Evolutionary conservation across 2,797 vertebrate genomes (phyloP), one percentile per base, ranked within the genome.

Genomic region (Antrozous pallidus): DNA sequence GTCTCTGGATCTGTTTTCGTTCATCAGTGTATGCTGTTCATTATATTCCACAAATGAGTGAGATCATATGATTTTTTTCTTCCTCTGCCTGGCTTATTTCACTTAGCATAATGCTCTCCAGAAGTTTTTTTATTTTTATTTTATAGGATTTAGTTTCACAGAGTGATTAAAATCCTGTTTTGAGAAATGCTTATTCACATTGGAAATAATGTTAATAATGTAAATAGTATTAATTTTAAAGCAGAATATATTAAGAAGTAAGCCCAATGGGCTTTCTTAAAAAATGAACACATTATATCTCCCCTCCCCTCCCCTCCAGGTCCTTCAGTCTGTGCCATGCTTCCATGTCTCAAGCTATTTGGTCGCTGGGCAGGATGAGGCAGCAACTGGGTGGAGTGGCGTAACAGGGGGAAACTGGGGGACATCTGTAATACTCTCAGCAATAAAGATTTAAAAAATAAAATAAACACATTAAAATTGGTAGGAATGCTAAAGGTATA

Each of bases 191-290:
- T 51, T 36, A 18, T 24, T 69, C 14, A 73, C 26, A 65, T 81
- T 22, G 12, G 17, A 61, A 88, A 88, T 45, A 42, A 40, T 42
- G 13, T 54, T 24, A 51, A 51, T 51, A 51, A 51, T 58, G 5
- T 82, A 42, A 90, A 51, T 31, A 2, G 75, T 54, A 9, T 33
- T 67, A 74, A 58, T 82, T 85, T 88, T 38, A 75, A 93, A 47
- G 18, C 10, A 69, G 18, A 58, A 22, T 10, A 18, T 26, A 45
- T 65, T 47, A 17, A 86, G 85, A 78, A n/a, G 0, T 73, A 74
- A 88, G 10, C 24, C 49, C 11, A 73, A 1, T 31, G 77, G 12
- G 6, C 36, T 77, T 77, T 63, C 61, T 63, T 63, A n/a, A n/a
- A 63, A 63, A 63, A 63, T 16, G 4, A 63, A 63, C 31, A n/a